Conservation (phyloP, 2,797 vertebrate species). For the Pachyuromys duprasi region DNA sequence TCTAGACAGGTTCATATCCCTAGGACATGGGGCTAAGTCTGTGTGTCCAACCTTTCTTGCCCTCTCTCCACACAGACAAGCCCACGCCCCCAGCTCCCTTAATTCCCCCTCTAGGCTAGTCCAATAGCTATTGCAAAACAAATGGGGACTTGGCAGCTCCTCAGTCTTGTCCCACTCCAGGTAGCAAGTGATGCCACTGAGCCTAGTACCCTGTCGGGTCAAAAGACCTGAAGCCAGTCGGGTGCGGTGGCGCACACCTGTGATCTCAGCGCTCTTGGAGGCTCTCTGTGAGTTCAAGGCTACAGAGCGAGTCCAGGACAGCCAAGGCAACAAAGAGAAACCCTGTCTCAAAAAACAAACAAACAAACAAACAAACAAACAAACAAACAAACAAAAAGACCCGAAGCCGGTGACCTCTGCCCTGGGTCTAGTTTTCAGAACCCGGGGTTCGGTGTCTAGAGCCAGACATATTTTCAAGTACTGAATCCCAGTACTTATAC, state of each 20-base stretch:
- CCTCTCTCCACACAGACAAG: not conserved
- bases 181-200: not conserved
- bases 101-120: constrained; percentile 42
- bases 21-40: not conserved
- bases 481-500: not conserved
- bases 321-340: too few species aligned
- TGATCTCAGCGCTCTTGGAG: too few species aligned
- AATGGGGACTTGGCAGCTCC: constrained; percentile 11
- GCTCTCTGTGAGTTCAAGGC: too few species aligned
- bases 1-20: not conserved
- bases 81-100: constrained; percentile 1
- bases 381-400: not conserved
- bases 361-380: too few species aligned
- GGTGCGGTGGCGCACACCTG: too few species aligned
- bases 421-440: constrained; percentile 15
- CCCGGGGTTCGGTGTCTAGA: not conserved
- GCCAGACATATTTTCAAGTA: not conserved
- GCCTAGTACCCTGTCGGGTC: not conserved
- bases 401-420: constrained; percentile 8
- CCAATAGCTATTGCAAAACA: constrained; percentile 68
- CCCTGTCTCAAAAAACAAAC: too few species aligned
- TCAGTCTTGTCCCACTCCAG: not conserved
- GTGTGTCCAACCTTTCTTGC: not conserved
- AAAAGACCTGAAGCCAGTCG: not conserved
- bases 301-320: too few species aligned